Conservation (phyloP, 2,888 invertebrate genomes). For the Melikaiella ostensackeni region DNA sequence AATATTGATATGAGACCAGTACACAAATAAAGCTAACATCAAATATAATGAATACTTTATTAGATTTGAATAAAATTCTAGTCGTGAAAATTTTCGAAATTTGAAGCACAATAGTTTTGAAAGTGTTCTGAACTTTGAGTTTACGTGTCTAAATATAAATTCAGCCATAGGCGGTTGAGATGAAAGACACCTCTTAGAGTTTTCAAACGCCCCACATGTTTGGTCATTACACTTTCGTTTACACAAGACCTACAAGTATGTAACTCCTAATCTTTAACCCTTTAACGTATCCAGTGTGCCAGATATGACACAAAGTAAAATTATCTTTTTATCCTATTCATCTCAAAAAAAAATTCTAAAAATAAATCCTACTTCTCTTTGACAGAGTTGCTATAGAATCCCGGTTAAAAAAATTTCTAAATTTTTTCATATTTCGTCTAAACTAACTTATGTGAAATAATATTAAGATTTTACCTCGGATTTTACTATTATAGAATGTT, state of each 20-base stretch:
- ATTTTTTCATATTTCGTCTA: neutral
- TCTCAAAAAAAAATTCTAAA: neutral
- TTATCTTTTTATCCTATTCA: neutral
- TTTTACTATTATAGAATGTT: too few species aligned
- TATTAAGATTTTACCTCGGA: too few species aligned
- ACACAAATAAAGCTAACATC: too few species aligned
- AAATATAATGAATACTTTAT: too few species aligned
- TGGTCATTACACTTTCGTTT: conserved; percentile 36
- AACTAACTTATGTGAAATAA: too few species aligned
- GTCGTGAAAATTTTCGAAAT: too few species aligned
- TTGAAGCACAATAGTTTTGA: neutral
- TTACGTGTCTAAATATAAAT: conserved; percentile 22
- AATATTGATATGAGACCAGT: too few species aligned
- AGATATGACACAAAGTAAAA: conserved; percentile 4
- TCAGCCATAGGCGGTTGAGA: conserved; percentile 23
- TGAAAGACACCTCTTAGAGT: conserved; percentile 26
- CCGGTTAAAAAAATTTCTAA: neutral
- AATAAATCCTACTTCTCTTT: neutral
- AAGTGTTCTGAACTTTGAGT: neutral
- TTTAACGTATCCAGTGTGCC: conserved; percentile 15
- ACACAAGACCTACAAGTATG: conserved; percentile 12
- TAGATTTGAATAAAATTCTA: neutral
- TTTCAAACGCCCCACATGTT: conserved; percentile 36
- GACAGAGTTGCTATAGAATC: neutral
- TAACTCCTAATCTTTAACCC: conserved; percentile 19